phyloP scores from a whole-genome alignment of 2,113 vertebrate species.

The Isichthys henryi region DNA sequence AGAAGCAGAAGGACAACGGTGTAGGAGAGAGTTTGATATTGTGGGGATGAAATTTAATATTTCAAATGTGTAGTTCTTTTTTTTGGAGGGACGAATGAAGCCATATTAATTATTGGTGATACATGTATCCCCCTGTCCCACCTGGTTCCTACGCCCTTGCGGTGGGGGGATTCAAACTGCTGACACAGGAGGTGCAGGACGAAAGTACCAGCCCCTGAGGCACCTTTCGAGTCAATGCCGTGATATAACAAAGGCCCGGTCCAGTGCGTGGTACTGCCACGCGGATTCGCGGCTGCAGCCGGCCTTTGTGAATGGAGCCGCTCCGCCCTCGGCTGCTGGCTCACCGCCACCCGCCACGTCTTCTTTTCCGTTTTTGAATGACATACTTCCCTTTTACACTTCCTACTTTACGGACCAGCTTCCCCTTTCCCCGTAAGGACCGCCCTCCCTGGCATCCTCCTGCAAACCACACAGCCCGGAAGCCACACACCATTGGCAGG shows the following conservation, averaged over 20 bases:
- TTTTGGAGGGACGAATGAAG: neutral
- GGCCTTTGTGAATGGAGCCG: conserved; percentile 2
- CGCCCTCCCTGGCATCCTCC: neutral
- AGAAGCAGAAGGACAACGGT: neutral
- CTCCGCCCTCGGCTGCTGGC: neutral
- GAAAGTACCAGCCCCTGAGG: neutral
- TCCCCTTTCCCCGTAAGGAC: conserved; percentile 11
- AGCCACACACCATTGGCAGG: neutral
- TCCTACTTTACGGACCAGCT: conserved; percentile 12
- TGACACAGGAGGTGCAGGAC: neutral
- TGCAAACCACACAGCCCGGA: neutral
- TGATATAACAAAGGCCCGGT: neutral
- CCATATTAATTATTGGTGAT: neutral
- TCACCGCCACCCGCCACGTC: neutral
- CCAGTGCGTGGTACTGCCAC: neutral
- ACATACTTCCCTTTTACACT: conserved; percentile 20
- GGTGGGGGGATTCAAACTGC: neutral
- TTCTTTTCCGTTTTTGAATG: conserved; percentile 24
- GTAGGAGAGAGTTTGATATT: neutral
- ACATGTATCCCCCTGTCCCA: neutral
- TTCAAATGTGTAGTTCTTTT: neutral
- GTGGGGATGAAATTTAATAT: neutral
- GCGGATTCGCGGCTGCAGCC: neutral
- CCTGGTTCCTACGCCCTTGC: neutral
- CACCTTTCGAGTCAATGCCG: neutral